Evolutionary conservation across 2,797 vertebrate species (phyloP), one percentile per base, ranked within the genome.

Genomic region (Bradypodion pumilum): DNA sequence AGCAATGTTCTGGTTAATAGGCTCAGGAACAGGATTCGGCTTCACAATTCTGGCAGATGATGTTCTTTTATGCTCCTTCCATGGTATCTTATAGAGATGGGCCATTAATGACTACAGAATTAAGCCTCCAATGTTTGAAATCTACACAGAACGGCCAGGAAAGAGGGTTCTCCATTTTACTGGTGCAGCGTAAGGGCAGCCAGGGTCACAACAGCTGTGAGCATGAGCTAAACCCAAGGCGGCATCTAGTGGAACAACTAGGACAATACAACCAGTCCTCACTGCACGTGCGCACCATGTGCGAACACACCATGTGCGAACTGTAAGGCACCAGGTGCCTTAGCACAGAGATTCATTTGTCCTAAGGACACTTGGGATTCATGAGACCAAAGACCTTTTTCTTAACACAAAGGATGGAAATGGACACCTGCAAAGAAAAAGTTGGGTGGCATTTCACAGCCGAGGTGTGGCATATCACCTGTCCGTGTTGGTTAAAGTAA

Each of bases 161-260:
- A 9, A 10, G 3, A n/a, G 29, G n/a, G 27, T 44, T 52, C 7
- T 32, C 29, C 10, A 16, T 29, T n/a, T 15, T 9, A 29, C 16
- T 46, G 2, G 25, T 40, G 29, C 42, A 10, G 27, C 35, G 5
- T 35, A 23, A 13, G 7, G 29, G 15, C 13, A 73, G 27, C 23
- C 44, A 16, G 42, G 40, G 42, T 27, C 42, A 46, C 27, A 49
- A 29, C 27, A 74, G 19, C 12, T n/a, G 1, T n/a, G 1, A 1
- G 0, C 63, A 1, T 81, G 65, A 70, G 2, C 83, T 72, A 74
- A 81, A 81, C 79, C 80, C 82, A 59, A 81, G 87, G 87, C 87
- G 90, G 91, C 89, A 88, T 80, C 92, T 89, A 90, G 91, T 0
- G 87, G 90, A 84, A 74, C 85, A 13, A n/a, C n/a, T 63, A 44